These are phyloP conservation scores for Malacoraja senta DNA, from an alignment of 2,797 vertebrate species.

Conservation along the genomic window DNA sequence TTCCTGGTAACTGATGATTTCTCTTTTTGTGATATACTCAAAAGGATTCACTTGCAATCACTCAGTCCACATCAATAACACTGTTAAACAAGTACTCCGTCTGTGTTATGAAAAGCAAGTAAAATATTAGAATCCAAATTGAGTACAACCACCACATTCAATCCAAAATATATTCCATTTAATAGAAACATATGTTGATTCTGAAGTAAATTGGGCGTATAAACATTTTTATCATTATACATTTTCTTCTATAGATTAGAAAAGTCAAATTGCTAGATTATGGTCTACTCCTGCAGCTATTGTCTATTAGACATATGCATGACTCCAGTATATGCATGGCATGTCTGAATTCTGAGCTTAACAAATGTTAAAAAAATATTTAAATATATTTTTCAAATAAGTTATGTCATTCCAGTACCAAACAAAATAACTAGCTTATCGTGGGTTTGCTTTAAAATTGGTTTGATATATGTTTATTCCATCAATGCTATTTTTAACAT, in stretches of 20 bases:
- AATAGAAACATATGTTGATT: not conserved
- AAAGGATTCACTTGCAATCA: not conserved
- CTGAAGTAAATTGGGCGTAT: not conserved
- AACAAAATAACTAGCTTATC: not conserved
- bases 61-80: not conserved
- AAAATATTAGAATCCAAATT: not conserved
- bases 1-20: not conserved
- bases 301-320: too few relatives aligned
- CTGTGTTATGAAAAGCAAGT: not conserved
- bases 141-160: not conserved
- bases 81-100: not conserved
- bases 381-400: too few relatives aligned
- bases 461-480: not conserved
- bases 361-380: not conserved
- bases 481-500: not conserved
- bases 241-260: not conserved
- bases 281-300: too few relatives aligned
- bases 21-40: not conserved
- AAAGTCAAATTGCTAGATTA: not conserved
- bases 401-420: not conserved
- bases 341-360: not conserved
- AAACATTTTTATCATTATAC: not conserved
- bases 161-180: not conserved
- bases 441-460: not conserved
- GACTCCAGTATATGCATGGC: too few relatives aligned